Percentiles rank a stretch among this genome's conserved stretches.
These are phyloP conservation scores for Cisticola juncidis DNA, from an alignment of 2,113 vertebrate species.

Conservation along the genomic window DNA sequence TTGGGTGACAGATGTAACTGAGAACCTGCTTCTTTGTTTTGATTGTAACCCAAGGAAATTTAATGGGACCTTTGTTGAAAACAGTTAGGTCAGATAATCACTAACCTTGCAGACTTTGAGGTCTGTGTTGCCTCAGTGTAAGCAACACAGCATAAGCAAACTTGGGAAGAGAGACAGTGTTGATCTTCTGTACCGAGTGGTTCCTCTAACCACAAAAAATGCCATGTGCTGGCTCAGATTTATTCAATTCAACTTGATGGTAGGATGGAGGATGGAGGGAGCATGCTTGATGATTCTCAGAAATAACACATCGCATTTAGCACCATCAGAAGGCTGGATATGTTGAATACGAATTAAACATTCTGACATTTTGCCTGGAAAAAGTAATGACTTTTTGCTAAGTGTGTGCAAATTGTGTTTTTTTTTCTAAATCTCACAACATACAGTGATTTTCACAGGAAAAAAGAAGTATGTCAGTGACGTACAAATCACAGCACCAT, in stretches of 20 bases:
- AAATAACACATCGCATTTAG: not conserved
- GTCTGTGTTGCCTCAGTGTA: not conserved
- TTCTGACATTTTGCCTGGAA: not conserved
- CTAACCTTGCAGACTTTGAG: not conserved
- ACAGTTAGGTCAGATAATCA: not conserved
- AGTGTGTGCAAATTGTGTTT: not conserved
- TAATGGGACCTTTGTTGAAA: not conserved
- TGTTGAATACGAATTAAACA: not conserved
- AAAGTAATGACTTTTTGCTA: not conserved
- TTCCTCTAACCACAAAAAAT: not conserved
- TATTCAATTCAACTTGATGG: not conserved
- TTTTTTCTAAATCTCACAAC: not conserved
- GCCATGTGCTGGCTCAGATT: not conserved
- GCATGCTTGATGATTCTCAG: not conserved
- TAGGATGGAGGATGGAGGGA: not conserved
- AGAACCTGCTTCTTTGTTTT: not conserved
- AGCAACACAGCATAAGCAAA: not conserved
- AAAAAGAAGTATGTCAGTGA: not conserved
- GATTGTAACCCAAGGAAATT: not conserved
- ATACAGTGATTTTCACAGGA: not conserved
- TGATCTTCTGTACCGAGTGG: not conserved
- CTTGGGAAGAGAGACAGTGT: not conserved
- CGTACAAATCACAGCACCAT: not conserved
- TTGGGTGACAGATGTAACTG: not conserved
- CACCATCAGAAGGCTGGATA: not conserved